These are phyloP conservation scores for Vespertilio murinus DNA, from an alignment of 2,797 vertebrate genomes.

Conservation along the genomic window DNA sequence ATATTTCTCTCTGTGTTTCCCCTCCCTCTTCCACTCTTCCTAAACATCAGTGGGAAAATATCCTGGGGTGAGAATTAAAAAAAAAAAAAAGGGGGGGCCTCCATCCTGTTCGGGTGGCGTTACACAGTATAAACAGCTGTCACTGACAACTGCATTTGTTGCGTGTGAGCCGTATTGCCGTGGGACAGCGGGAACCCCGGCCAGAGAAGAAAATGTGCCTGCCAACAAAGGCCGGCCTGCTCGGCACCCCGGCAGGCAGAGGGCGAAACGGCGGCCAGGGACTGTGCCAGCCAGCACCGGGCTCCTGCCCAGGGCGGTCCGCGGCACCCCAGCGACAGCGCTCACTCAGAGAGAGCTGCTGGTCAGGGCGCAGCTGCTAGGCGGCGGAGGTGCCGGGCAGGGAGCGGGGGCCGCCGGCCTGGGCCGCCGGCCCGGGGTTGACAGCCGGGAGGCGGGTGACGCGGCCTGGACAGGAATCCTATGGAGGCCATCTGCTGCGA, in stretches of 20 bases:
- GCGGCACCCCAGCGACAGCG: background rate
- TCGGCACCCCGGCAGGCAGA: background rate
- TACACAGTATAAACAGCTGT: background rate
- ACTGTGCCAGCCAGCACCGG: slow-evolving; percentile 60
- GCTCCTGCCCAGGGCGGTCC: background rate
- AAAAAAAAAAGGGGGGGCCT: too few species aligned
- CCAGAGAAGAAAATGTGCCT: background rate
- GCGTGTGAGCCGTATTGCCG: background rate
- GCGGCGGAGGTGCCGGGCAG: background rate
- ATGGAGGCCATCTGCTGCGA: slow-evolving; percentile 15
- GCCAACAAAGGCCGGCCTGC: slow-evolving; percentile 32
- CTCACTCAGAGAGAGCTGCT: slow-evolving; percentile 19
- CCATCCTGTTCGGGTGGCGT: background rate
- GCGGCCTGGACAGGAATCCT: background rate
- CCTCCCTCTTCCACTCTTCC: too few species aligned
- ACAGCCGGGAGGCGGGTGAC: background rate
- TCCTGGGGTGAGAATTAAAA: too few species aligned
- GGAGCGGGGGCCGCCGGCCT: background rate
- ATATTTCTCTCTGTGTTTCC: too few species aligned
- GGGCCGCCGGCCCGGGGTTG: fast-evolving
- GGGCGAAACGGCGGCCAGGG: background rate
- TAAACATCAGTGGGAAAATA: too few species aligned
- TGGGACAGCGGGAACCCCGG: background rate
- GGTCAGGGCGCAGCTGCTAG: background rate
- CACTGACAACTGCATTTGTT: background rate